Conservation (phyloP, 2,888 invertebrate genomes). For the Meteorus colon region DNA sequence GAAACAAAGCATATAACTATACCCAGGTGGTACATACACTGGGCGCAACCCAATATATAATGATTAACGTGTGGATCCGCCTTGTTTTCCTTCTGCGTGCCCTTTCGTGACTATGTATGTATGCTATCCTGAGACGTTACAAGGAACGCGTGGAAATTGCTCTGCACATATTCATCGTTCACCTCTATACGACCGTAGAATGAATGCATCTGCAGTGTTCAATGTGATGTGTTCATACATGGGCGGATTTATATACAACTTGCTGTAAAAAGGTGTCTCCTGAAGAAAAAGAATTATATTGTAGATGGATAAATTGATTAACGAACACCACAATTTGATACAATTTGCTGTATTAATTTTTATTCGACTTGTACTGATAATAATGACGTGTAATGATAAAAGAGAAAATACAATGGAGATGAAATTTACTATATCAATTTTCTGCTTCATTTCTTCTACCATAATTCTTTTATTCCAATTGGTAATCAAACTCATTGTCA, state of each 20-base stretch:
- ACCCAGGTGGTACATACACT: constrained; percentile 6
- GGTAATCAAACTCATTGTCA: neutral
- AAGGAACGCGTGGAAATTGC: constrained; percentile 23
- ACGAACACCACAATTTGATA: too few relatives aligned
- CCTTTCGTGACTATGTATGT: constrained; percentile 14
- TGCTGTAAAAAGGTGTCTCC: too few relatives aligned
- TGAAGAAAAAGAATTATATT: too few relatives aligned
- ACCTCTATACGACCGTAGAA: neutral
- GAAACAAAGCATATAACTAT: constrained; percentile 13
- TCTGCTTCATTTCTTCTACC: neutral
- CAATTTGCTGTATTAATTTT: too few relatives aligned
- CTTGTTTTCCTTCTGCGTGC: constrained; percentile 28
- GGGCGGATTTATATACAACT: too few relatives aligned
- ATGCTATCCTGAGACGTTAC: constrained; percentile 13
- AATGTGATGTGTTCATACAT: neutral
- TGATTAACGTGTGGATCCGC: constrained; percentile 32
- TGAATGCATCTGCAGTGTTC: neutral
- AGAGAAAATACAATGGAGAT: too few relatives aligned
- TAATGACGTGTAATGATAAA: too few relatives aligned
- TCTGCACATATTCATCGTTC: neutral
- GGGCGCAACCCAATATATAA: constrained; percentile 37
- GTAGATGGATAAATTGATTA: too few relatives aligned
- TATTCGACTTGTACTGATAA: too few relatives aligned
- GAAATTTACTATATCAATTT: neutral
- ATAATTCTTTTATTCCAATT: neutral